Conservation (phyloP, 2,797 vertebrate genomes). For the Gymnoscopelus braueri region DNA sequence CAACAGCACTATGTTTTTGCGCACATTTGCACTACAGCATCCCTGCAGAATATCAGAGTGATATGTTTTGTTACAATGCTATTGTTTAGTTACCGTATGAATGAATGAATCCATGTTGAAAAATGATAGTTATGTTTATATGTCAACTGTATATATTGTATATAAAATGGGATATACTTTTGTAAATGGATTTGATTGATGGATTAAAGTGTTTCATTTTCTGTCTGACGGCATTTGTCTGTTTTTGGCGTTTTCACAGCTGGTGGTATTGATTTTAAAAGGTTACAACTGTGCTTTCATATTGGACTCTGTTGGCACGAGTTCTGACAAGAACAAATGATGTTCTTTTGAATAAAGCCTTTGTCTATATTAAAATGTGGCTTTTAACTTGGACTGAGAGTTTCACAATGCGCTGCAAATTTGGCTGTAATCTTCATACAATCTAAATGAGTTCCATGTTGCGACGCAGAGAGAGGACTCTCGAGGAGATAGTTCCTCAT, state of each 20-base stretch:
- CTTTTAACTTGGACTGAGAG: constrained; percentile 42
- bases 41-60: constrained; percentile 73
- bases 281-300: constrained; percentile 48
- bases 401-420: constrained; percentile 57
- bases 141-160: constrained; percentile 83
- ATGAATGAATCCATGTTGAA: constrained; percentile 74
- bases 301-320: constrained; percentile 58
- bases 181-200: constrained; percentile 84
- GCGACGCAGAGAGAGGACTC: constrained; percentile 25
- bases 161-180: constrained; percentile 88
- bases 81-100: constrained; percentile 74
- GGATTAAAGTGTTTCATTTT: constrained; percentile 82
- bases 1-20: constrained; percentile 78
- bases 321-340: constrained; percentile 64
- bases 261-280: constrained; percentile 63
- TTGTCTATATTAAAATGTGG: constrained; percentile 65
- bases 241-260: constrained; percentile 49
- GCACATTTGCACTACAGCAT: constrained; percentile 81
- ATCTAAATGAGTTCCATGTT: constrained; percentile 70
- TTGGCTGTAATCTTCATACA: constrained; percentile 50
- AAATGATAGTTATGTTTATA: constrained; percentile 79
- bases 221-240: constrained; percentile 66
- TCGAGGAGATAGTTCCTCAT: constrained; percentile 66
- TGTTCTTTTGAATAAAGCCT: constrained; percentile 49
- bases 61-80: constrained; percentile 74